Evolutionary conservation across 2,113 vertebrate genomes (phyloP).

Genomic region (Muntiacus muntjak): DNA sequence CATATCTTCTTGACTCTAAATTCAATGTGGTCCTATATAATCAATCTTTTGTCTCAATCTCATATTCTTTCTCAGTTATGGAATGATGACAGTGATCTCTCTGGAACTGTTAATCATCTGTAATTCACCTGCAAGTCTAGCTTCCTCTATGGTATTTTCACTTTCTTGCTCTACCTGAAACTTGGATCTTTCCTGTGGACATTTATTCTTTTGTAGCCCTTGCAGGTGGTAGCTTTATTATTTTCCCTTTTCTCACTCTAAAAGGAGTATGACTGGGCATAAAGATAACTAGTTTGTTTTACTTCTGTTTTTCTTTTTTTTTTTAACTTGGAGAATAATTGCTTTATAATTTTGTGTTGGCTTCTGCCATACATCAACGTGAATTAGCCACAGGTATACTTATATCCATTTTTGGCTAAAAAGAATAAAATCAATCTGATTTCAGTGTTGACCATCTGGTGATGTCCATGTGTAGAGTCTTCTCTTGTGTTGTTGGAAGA

Average conservation of each 20-base stretch:
- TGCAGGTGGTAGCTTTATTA: not conserved
- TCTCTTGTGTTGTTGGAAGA: too few relatives aligned
- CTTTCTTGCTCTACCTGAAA: not conserved
- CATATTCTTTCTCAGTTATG: not conserved
- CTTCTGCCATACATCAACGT: too few relatives aligned
- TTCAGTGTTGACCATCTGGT: too few relatives aligned
- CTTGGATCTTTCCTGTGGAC: not conserved
- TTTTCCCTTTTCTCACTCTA: not conserved
- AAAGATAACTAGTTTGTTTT: not conserved
- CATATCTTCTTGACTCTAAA: not conserved
- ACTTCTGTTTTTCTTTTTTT: not conserved
- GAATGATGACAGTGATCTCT: not conserved
- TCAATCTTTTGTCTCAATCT: not conserved
- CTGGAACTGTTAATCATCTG: not conserved
- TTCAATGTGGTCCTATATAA: not conserved
- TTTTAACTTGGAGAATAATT: too few relatives aligned
- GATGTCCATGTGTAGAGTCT: too few relatives aligned
- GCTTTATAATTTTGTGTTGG: too few relatives aligned
- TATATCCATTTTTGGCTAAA: too few relatives aligned
- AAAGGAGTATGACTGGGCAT: not conserved
- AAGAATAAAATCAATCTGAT: too few relatives aligned
- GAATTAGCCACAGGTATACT: too few relatives aligned
- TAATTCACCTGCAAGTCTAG: not conserved
- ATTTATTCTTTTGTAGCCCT: not conserved
- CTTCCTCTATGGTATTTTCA: not conserved